Base-by-base conservation (phyloP, 1,140 invertebrate genomes). In the Leucophenga varia region DNA sequence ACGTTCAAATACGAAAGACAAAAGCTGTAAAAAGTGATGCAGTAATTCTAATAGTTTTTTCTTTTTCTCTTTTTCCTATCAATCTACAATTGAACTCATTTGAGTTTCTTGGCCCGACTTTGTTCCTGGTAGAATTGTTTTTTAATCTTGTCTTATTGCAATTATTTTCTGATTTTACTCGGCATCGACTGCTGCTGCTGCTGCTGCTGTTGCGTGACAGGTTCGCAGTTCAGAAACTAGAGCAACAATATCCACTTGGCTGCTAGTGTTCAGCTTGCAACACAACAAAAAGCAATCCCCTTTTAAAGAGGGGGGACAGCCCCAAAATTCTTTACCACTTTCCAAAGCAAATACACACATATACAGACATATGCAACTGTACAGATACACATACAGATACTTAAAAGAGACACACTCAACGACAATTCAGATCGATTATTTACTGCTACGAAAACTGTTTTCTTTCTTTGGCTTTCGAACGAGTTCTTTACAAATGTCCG, bases 121-220 rank as follows among this genome's bases (percentile, higher is more conserved):
- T 54, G 49, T 59, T 49, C 58, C 45, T 58, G 59, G 36, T 67
- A 58, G 55, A 55, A 65, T 67, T 63, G n/a, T n/a, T n/a, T n/a
- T n/a, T n/a, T n/a, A n/a, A n/a, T 63, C 46, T 55, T 51, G 47
- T 61, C 61, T 65, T 67, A 55, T 52, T 57, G 64, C 63, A 67
- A 67, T 67, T 67, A 67, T 67, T 63, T 65, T 67, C 56, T 30
- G 59, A 68, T 67, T 67, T 67, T 67, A 64, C 67, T 63, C 64
- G 47, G 55, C 40, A 31, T 25, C 5, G 22, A 25, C n/a, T n/a
- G n/a, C n/a, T n/a, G n/a, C n/a, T n/a, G n/a, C n/a, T n/a, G 22
- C 10, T 6, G 5, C 10, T 35, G 47, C 18, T 31, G 40, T 37
- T 67, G 63, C 63, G 63, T 67, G 63, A 67, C 63, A 67, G 63